Base-by-base conservation (phyloP, 2,797 vertebrate species). In the Ptychadena robeensis region DNA sequence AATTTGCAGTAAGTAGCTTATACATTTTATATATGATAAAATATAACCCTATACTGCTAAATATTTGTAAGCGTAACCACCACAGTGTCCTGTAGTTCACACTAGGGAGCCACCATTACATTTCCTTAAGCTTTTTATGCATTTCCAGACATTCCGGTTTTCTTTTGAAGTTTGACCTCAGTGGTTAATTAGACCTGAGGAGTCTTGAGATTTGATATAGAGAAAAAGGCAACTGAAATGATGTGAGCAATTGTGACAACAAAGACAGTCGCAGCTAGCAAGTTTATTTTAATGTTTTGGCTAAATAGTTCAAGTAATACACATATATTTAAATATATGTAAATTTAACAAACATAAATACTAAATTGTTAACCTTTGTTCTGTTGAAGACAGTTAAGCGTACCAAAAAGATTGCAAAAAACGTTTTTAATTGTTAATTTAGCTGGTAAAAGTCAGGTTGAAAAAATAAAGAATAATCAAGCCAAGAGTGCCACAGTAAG, bases 151-250 rank as follows among this genome's bases (percentile, higher is more conserved):
- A 68, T 59, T 59, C 82, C 31, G 7, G 28, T 74, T 61, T 80
- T 38, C 7, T 40, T 80, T 75, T 84, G 70, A 84, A 84, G 72
- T 75, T n/a, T 84, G 63, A 84, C 63, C 64, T 80, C 48, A 68
- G 76, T 31, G 25, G 35, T 74, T 74, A 73, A 73, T 73, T 74
- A 80, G 64, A 74, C 71, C 7, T 73, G 34, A 80, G 27, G 61
- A 28, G 59, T 57, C 70, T 40, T 38, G 10, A 30, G 37, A 34
- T 12, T 27, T 74, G 30, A 70, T 53, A 63, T n/a, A 44, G 11
- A n/a, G 28, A 28, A 34, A 18, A 7, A 31, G 8, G 57, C 59
- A 22, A 48, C 37, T 79, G 11, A 34, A 68, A 79, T 53, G 44
- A 9, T 9, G 14, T 67, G 65, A 35, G 44, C 31, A 18, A 67